Evolutionary conservation across 1,140 invertebrate species (phyloP), one percentile per base, ranked within the genome.

Genomic region (Pseudomyrmex concolor): DNA sequence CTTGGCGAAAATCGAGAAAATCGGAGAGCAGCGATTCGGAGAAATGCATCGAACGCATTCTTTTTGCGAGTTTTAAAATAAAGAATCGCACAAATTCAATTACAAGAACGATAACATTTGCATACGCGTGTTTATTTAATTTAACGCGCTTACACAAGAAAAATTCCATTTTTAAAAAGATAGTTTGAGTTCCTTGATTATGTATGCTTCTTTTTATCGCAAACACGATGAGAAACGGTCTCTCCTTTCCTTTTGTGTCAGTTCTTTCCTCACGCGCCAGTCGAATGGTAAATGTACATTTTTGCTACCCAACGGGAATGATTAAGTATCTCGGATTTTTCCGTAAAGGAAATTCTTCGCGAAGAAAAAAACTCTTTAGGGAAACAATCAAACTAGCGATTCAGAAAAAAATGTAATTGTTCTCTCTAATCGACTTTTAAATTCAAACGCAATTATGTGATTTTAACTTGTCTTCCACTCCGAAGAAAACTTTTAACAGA

Each of bases 251-350:
- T 76, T 63, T 83, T 66, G 25, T 25, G 25, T 2, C 71, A 34
- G n/a, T 62, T 72, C 22, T 12, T 48, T 45, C 63, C 45, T 68
- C 45, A 48, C 48, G 9, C 17, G 17, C 62, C 55, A 17, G 48
- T 55, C 70, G 60, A 64, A 25, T 83, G 50, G 81, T 70, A 68
- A 84, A 84, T 84, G 54, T 84, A 84, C 83, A 73, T 73, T 85
- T 77, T 84, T 62, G 80, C 60, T 74, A 73, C 13, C 60, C 48
- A 17, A 60, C 25, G 34, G 34, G 45, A 83, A 82, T 63, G 80
- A 74, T 82, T 82, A 82, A 64, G 71, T 73, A 54, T 19, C 43
- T 51, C 60, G 60, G 54, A 34, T 34, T 83, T 83, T 83, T 83
- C 34, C 9, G 72, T 62, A 57, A 67, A 34, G 62, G 19, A 77